Base-by-base conservation (phyloP, 2,888 invertebrate genomes). In the Hydriomena furcata region DNA sequence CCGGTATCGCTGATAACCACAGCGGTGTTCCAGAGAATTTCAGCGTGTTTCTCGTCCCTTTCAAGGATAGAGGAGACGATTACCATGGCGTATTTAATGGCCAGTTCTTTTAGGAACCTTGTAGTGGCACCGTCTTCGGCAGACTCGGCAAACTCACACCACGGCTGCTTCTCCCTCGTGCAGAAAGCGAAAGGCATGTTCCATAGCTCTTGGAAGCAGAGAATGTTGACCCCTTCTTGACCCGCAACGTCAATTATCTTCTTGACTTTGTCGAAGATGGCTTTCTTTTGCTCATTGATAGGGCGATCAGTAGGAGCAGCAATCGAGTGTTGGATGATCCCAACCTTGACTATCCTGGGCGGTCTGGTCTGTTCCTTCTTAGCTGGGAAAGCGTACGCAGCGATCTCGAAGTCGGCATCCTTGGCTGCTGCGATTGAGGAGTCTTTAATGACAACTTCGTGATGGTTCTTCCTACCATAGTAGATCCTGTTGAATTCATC, bases 161-260 rank as follows among this genome's bases (percentile, higher is more conserved):
- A 99, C 0, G 99, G 99, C 55, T 94, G 93, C 76, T 98, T 98
- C 86, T 98, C 98, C 28, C 99, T 92, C 0, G 99, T 99, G 80
- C 99, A 99, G 84, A 99, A 99, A 0, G 96, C 98, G 87, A 99
- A 99, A 0, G 99, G 99, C 99, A 99, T 99, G 47, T 95, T 95
- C 99, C 99, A 99, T 6, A 98, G 95, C 84, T 99, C 99, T 85
- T 99, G 99, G 70, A 99, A 94, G 73, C 99, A 98, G 35, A 99
- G 82, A 32, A 99, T 92, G 79, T 99, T 99, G 36, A 97, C 98
- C 1, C 94, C 94, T 59, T 94, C 94, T 38, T 90, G 84, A 0
- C 95, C 95, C 0, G 99, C 99, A 0, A 95, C 93, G 52, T 94
- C 93, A 21, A 97, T 93, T n/a, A 98, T 95, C 56, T 92, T 91